Percentiles rank a stretch among this genome's conserved stretches.
These are phyloP conservation scores for Protobothrops mucrosquamatus DNA, from an alignment of 2,113 vertebrate genomes.

Conservation along the genomic window DNA sequence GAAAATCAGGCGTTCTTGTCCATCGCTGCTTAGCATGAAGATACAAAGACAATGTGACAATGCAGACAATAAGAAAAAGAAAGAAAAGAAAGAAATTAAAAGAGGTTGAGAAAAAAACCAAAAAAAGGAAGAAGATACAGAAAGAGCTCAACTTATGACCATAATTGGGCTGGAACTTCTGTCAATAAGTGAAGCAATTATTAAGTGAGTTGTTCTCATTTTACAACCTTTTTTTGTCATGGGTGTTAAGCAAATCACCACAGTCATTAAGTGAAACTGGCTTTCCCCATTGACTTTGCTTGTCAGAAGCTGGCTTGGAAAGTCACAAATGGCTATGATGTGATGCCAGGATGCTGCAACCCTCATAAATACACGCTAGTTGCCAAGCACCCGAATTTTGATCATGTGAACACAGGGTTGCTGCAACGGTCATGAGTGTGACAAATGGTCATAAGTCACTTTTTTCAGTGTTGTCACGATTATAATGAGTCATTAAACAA, in stretches of 20 bases:
- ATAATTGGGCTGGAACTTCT: not conserved
- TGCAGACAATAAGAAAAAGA: not conserved
- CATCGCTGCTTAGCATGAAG: not conserved
- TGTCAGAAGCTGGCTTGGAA: not conserved
- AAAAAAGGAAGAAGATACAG: not conserved
- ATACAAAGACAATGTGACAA: not conserved
- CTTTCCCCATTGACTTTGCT: not conserved
- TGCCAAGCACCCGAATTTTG: not conserved
- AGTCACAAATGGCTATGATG: not conserved
- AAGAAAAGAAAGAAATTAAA: not conserved
- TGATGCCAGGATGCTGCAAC: not conserved
- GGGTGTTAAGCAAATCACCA: not conserved
- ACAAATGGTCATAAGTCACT: not conserved
- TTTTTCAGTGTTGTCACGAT: not conserved
- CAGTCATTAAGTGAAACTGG: not conserved
- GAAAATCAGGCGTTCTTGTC: not conserved
- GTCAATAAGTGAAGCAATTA: not conserved
- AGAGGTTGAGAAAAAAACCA: not conserved
- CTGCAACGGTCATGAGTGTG: not conserved
- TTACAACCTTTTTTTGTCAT: not conserved
- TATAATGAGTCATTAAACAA: not conserved
- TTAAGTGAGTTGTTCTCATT: not conserved
- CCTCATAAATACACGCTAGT: not conserved
- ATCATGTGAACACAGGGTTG: not conserved
- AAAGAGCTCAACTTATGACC: not conserved